These are phyloP conservation scores for Tyria jacobaeae DNA, from an alignment of 2,888 invertebrate species.

Conservation along the genomic window DNA sequence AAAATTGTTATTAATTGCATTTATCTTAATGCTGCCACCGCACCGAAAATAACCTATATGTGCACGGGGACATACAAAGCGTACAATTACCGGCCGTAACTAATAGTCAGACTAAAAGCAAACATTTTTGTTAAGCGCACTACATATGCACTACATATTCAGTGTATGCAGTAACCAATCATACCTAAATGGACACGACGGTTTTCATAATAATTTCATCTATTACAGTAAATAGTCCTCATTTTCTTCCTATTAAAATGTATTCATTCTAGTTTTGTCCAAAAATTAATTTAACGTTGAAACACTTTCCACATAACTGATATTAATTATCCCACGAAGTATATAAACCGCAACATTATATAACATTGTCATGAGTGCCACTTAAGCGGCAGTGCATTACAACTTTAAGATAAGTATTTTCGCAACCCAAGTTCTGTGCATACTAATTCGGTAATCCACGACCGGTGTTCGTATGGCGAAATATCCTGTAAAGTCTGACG, in stretches of 20 bases:
- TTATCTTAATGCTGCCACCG: no score
- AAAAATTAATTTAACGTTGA: background rate
- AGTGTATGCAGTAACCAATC: no score
- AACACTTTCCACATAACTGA: constrained; percentile 12
- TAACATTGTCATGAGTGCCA: constrained; percentile 28
- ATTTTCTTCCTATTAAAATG: background rate
- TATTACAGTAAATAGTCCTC: no score
- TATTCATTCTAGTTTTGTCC: background rate
- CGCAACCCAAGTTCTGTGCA: constrained; percentile 51
- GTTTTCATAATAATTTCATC: no score
- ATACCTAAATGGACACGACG: no score
- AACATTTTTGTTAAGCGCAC: no score
- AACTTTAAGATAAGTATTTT: constrained; percentile 48
- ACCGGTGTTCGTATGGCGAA: constrained; percentile 29
- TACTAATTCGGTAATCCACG: constrained; percentile 49
- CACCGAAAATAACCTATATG: no score
- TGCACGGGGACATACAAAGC: no score
- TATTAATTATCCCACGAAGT: constrained; percentile 28
- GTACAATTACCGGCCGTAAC: no score
- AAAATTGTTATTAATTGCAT: no score
- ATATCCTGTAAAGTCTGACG: constrained; percentile 29
- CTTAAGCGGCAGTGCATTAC: constrained; percentile 15
- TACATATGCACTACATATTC: no score
- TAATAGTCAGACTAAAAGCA: no score
- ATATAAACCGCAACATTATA: constrained; percentile 18